These are phyloP conservation scores for Syncerus caffer DNA, from an alignment of 2,797 vertebrate genomes.

Conservation along the genomic window DNA sequence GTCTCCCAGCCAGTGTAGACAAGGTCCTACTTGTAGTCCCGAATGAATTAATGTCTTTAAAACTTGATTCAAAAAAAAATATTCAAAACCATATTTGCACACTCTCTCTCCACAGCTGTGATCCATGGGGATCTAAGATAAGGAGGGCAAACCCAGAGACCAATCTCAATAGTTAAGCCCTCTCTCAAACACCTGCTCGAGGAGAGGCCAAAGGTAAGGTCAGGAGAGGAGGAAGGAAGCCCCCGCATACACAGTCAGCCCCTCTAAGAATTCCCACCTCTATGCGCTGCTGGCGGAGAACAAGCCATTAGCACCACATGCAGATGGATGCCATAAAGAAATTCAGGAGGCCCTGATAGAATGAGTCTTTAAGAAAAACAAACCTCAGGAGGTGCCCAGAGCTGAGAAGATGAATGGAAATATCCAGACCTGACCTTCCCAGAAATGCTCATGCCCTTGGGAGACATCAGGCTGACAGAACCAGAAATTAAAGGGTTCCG, in stretches of 20 bases:
- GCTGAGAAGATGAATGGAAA: background rate
- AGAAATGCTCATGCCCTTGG: background rate
- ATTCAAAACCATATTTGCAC: background rate
- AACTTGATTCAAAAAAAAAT: background rate
- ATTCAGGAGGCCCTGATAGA: background rate
- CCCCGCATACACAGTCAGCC: fast-evolving
- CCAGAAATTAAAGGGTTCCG: background rate
- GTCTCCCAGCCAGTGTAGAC: background rate
- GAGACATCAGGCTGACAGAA: background rate
- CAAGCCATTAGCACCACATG: background rate
- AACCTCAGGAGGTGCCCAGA: background rate
- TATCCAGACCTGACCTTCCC: background rate
- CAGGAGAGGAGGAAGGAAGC: background rate
- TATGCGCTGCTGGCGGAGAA: background rate
- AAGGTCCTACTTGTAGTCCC: background rate
- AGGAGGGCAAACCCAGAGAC: background rate
- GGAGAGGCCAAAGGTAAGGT: background rate
- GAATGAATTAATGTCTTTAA: background rate
- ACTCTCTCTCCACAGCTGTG: background rate
- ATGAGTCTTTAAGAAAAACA: background rate
- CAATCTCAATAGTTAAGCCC: background rate
- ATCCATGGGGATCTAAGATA: background rate
- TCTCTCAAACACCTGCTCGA: background rate
- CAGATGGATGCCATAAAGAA: background rate
- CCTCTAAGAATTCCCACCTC: background rate